phyloP scores from a whole-genome alignment of 2,888 invertebrate species.

The Embidobia sp. region DNA sequence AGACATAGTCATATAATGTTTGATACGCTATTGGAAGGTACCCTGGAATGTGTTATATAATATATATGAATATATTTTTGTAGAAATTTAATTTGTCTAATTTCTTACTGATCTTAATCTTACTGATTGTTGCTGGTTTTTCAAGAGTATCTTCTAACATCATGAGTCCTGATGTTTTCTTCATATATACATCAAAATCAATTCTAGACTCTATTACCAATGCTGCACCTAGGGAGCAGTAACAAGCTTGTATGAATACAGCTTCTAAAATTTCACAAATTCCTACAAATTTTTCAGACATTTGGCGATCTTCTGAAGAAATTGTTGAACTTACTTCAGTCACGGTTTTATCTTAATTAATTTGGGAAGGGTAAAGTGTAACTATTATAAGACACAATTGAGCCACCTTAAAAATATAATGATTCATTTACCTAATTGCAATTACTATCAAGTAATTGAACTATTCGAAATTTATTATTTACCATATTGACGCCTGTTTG shows the following conservation, averaged over 20 bases:
- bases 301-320: conserved; percentile 82
- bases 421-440: neutral
- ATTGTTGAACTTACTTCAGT: neutral
- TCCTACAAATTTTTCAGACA: conserved; percentile 77
- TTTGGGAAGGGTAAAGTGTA: conserved; percentile 84
- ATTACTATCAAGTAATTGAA: too few relatives aligned
- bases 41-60: conserved; percentile 80
- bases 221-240: conserved; percentile 92
- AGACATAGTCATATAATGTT: conserved; percentile 91
- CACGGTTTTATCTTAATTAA: conserved; percentile 57
- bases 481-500: conserved; percentile 94
- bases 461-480: conserved; percentile 36
- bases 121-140: conserved; percentile 85
- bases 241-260: conserved; percentile 85
- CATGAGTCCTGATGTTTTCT: conserved; percentile 88
- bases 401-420: conserved; percentile 83
- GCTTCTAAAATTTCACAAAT: conserved; percentile 74
- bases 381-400: conserved; percentile 93
- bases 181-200: conserved; percentile 91
- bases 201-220: conserved; percentile 86
- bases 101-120: too few relatives aligned
- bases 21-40: conserved; percentile 88
- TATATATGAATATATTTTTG: too few relatives aligned
- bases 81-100: too few relatives aligned
- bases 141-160: conserved; percentile 86